Conservation (phyloP, 2,113 vertebrate genomes). For the Bos taurus region ARS-UCD2.0 NC_037332.1:40596001-40596500, state of each 20-base stretch:
- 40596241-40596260: not conserved
- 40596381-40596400: not conserved
- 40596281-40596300: not conserved
- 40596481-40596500: not conserved
- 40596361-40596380: not conserved
- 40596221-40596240: not conserved
- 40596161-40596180: not conserved
- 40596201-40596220: not conserved
- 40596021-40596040: not conserved
- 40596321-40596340: not conserved
- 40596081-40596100: not conserved
- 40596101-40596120: not conserved
- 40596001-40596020: not conserved
- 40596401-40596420: not conserved
- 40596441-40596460: not conserved
- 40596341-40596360: not conserved
- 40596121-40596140: not conserved
- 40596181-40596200: not conserved
- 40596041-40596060: not conserved
- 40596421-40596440: not conserved
- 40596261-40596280: not conserved
- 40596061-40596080: not conserved
- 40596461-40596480: not conserved
- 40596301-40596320: not conserved
- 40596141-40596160: not conserved